Base-by-base conservation (phyloP, 1,140 invertebrate species). In the Dolichoris vasculosae region DNA sequence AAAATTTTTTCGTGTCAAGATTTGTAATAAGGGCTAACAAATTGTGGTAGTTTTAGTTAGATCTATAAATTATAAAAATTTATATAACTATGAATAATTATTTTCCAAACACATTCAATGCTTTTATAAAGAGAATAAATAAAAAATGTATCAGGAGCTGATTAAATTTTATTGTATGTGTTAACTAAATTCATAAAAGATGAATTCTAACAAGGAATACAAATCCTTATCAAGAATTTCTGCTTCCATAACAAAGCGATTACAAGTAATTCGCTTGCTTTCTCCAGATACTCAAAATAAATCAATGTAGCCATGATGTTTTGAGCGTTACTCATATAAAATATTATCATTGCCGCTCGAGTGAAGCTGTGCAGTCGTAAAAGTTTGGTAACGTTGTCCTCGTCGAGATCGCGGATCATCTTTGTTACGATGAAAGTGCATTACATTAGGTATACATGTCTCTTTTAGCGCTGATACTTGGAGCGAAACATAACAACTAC, bases 241-340 rank as follows among this genome's bases (percentile, higher is more conserved):
- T 38, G 32, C 11, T 26, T 51, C 2, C 0, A 13, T 63, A n/a
- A 73, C 17, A 43, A 26, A 2, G 17, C 9, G 48, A 13, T 46
- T 51, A 38, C 32, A 59, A 35, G 35, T n/a, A 15, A n/a, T 2
- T 23, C 43, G 46, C 46, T 40, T 30, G 59, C 9, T 15, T 78
- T 38, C n/a, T 59, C 67, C 23, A 15, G 40, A 71, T 51, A 38
- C n/a, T 20, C 15, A 3, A 78, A 71, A 79, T 84, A 84, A 84
- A 84, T 84, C 55, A 84, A 48, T 32, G 23, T 32, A 84, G 23
- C 11, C 20, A 64, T 48, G 59, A 84, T 51, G 59, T 71, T 69
- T 20, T 51, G 46, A 13, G n/a, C 3, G 51, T 23, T 7, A 43
- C 55, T 63, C 82, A 26, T 76, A 83, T 75, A 83, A 77, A 83